Evolutionary conservation across 2,797 vertebrate genomes (phyloP).

Genomic region (Eptatretus atami): DNA sequence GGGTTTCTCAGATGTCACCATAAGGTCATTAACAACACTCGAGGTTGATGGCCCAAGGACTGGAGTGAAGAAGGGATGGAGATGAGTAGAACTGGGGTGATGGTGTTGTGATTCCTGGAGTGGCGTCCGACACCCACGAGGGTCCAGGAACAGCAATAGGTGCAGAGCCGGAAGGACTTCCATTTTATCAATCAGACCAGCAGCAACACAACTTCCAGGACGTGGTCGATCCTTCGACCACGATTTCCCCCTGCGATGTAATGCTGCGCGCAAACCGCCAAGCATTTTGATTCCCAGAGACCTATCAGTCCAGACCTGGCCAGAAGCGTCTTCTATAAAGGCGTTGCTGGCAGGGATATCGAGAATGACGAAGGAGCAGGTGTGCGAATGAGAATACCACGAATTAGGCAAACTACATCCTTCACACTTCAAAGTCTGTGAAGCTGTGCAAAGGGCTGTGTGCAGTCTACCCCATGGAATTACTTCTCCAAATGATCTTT

Average conservation of each 20-base stretch:
- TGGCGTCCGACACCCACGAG: conserved; percentile 34
- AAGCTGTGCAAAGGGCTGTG: too few species aligned
- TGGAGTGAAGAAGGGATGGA: conserved; percentile 42
- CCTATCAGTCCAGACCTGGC: conserved; percentile 53
- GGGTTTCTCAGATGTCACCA: not conserved
- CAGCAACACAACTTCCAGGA: conserved; percentile 12
- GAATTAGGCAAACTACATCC: too few species aligned
- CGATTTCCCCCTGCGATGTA: conserved; percentile 27
- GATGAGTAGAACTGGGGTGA: conserved; percentile 26
- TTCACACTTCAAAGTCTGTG: too few species aligned
- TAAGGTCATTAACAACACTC: not conserved
- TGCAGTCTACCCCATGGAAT: too few species aligned
- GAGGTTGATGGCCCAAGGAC: conserved; percentile 49
- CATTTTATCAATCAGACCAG: too few species aligned
- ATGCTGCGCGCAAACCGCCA: conserved; percentile 33
- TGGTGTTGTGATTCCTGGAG: conserved; percentile 59
- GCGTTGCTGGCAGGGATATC: conserved; percentile 10
- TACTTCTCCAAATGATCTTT: too few species aligned
- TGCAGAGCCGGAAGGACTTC: conserved; percentile 24
- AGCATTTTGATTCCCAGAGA: conserved; percentile 15
- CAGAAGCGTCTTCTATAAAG: conserved; percentile 91
- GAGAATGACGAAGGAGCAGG: too few species aligned
- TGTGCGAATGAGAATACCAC: too few species aligned
- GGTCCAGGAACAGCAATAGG: conserved; percentile 25
- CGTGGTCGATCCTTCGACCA: conserved; percentile 15